Base-by-base conservation (phyloP, 2,113 vertebrate genomes). In the Ivindomyrus marchei region DNA sequence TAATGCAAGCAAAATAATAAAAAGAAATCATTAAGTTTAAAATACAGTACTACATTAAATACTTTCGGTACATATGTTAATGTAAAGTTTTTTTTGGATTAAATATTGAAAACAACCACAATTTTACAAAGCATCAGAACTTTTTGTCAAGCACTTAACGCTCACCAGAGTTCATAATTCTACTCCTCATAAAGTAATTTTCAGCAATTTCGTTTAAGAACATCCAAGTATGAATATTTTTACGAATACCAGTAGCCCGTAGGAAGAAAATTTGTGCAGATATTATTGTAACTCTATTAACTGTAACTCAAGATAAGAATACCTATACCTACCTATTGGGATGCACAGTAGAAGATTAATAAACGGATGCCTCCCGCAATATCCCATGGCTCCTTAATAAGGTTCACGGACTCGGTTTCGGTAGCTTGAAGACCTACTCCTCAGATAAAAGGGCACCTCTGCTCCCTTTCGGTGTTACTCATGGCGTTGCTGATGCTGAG, bases 401-500 rank as follows among this genome's bases (percentile, higher is more conserved):
- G 36, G 91, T 88, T 92, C 93, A 92, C 88, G 85, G 90, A 17
- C 45, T 24, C 39, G 9, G 19, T 85, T 24, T 45, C 21, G 21
- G 17, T 46, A 24, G 45, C 36, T 85, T 45, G 39, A 45, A 39
- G 42, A 83, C 1, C n/a, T 39, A 45, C 85, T 77, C n/a, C 45
- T 88, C 83, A 80, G 70, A 53, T 53, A 88, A 91, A 45, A 27
- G 17, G 17, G 27, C 17, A 80, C 49, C 31, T 56, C 88, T 91
- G 89, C 91, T 90, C 46, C 90, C 93, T 91, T 93, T 94, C 92
- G 91, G 91, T 49, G 90, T 91, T 92, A 92, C 91, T 95, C 93
- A 93, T 91, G 90, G 87, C 94, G 94, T 93, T 95, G 95, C 94
- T 96, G 94, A 93, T 93, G 94, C 93, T 95, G 95, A 94, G 93